A percentile compares a stretch with the other conserved stretches of the same genome.
Evolutionary conservation across 1,140 invertebrate species (phyloP).

Genomic region (Polypedilum pembai): DNA sequence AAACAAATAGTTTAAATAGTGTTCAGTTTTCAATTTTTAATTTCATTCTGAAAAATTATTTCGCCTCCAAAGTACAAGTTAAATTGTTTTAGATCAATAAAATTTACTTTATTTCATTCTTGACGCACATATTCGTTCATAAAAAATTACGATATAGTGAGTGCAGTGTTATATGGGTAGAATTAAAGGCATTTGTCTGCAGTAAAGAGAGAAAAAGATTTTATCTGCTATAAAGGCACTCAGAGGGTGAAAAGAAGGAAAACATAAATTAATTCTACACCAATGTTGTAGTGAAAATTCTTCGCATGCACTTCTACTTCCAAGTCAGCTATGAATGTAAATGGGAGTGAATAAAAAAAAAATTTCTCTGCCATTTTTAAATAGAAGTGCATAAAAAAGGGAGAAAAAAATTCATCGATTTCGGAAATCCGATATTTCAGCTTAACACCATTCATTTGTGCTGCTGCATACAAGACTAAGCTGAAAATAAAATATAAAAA

Average conservation of each 20-base stretch:
- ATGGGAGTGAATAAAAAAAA: no score
- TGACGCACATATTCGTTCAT: no score
- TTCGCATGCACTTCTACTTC: not conserved
- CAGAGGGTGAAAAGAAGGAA: not conserved
- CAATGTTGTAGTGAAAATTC: constrained; percentile 14
- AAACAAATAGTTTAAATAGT: no score
- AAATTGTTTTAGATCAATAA: no score
- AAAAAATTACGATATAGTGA: no score
- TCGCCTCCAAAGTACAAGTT: no score
- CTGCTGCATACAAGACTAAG: not conserved
- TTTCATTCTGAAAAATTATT: no score
- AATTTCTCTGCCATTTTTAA: not conserved
- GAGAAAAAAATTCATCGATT: not conserved
- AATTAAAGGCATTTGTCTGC: not conserved
- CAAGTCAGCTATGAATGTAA: no score
- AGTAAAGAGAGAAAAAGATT: constrained; percentile 10
- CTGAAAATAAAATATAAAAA: not conserved
- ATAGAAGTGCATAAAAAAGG: not conserved
- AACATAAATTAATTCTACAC: constrained; percentile 14
- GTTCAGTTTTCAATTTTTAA: no score
- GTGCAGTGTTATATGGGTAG: no score
- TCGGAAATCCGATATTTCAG: constrained; percentile 26
- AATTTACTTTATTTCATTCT: no score
- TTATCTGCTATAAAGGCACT: not conserved
- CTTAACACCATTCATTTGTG: constrained; percentile 4